Percentiles rank a stretch among this genome's conserved stretches.
phyloP scores from a whole-genome alignment of 2,797 vertebrate genomes.

The Tauraco hartlaubi region DNA sequence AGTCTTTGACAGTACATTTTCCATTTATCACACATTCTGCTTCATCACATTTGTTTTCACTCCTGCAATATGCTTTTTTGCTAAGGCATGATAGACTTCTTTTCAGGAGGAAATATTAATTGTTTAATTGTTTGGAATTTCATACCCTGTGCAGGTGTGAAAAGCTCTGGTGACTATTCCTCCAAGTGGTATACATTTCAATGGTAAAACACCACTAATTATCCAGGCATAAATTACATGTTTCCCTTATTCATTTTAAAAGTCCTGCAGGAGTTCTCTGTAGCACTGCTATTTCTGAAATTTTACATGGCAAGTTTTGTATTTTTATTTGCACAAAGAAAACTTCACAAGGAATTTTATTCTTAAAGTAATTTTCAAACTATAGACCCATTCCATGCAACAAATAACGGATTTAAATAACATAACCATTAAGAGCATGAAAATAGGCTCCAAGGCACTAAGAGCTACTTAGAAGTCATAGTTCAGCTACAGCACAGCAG shows the following conservation, averaged over 20 bases:
- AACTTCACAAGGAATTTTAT: background rate
- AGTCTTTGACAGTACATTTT: background rate
- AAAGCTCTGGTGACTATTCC: background rate
- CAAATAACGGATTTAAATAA: background rate
- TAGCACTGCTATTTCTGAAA: background rate
- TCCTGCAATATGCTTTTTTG: background rate
- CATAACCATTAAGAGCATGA: background rate
- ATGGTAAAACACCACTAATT: constrained; percentile 36
- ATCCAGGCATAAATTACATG: constrained; percentile 43
- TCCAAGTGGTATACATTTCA: constrained; percentile 54
- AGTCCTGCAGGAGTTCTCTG: background rate
- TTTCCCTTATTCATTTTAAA: background rate
- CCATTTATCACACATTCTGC: background rate
- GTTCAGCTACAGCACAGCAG: background rate
- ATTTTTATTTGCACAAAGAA: background rate
- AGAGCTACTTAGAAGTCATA: background rate
- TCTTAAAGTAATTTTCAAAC: background rate
- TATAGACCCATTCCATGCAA: background rate
- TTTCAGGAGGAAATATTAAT: background rate
- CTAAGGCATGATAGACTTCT: background rate
- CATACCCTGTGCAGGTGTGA: constrained; percentile 56
- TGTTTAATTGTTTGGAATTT: constrained; percentile 61
- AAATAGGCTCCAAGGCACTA: background rate
- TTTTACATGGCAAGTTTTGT: background rate
- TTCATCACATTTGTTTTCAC: background rate